A percentile compares a stretch with the other conserved stretches of the same genome.
phyloP scores from a whole-genome alignment of 2,888 invertebrate genomes.

The Cantharis nigra region DNA sequence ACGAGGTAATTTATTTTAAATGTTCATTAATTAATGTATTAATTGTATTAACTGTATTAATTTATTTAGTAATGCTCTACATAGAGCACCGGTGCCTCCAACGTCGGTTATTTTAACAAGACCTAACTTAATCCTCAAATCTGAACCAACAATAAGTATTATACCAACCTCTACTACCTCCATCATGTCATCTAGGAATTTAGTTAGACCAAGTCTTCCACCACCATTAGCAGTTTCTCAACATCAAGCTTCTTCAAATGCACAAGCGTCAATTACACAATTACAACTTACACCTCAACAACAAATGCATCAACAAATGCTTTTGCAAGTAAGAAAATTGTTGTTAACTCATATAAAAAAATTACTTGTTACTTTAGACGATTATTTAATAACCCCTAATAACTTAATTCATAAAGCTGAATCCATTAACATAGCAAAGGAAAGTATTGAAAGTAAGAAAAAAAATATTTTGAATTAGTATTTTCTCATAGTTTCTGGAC shows the following conservation, averaged over 20 bases:
- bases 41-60: not conserved
- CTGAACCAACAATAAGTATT: not conserved
- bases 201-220: slow-evolving; percentile 26
- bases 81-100: slow-evolving; percentile 8
- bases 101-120: not conserved
- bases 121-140: not conserved
- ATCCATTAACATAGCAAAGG: no score
- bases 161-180: slow-evolving; percentile 17
- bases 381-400: no score
- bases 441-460: no score
- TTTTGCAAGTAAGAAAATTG: slow-evolving; percentile 54
- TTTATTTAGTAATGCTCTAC: not conserved
- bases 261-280: slow-evolving; percentile 38
- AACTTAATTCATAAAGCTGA: no score
- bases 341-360: not conserved
- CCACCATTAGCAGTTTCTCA: slow-evolving; percentile 46
- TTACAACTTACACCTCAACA: slow-evolving; percentile 46
- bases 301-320: slow-evolving; percentile 61
- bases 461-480: no score
- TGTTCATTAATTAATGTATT: not conserved
- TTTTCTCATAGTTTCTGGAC: no score
- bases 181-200: slow-evolving; percentile 20
- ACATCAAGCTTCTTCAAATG: slow-evolving; percentile 32
- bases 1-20: slow-evolving; percentile 10
- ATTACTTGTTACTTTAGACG: not conserved